Conservation (phyloP, 2,113 vertebrate species). For the Thamnophis sirtalis region DNA sequence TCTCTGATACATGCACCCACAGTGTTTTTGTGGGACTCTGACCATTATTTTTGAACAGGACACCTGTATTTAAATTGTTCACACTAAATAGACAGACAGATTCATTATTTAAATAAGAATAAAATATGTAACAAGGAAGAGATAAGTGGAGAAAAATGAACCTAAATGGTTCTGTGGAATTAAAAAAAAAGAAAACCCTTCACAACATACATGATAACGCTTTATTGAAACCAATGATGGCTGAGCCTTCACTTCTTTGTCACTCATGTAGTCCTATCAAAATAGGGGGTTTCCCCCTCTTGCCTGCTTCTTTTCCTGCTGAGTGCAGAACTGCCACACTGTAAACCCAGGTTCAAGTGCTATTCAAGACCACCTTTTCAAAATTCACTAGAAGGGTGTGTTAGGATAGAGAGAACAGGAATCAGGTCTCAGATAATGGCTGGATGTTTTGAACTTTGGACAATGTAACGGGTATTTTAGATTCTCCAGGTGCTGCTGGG, state of each 20-base stretch:
- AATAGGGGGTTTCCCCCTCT: neutral
- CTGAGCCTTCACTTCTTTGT: slow-evolving; percentile 16
- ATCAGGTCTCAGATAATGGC: slow-evolving; percentile 84
- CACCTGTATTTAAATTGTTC: neutral
- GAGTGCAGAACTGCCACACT: slow-evolving; percentile 7
- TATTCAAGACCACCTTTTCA: slow-evolving; percentile 62
- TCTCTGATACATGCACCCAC: neutral
- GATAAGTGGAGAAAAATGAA: neutral
- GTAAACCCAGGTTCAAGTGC: slow-evolving; percentile 28
- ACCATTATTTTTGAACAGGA: slow-evolving; percentile 5
- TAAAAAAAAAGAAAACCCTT: neutral
- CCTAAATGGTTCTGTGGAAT: slow-evolving; percentile 17
- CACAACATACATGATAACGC: slow-evolving; percentile 5
- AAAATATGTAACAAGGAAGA: neutral
- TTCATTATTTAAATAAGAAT: slow-evolving; percentile 1
- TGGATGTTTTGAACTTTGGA: slow-evolving; percentile 95
- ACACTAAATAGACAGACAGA: slow-evolving; percentile 14
- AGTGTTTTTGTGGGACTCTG: neutral
- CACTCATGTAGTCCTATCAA: slow-evolving; percentile 10
- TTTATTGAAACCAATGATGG: slow-evolving; percentile 32
- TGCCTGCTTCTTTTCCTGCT: neutral
- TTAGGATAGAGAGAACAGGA: slow-evolving; percentile 36
- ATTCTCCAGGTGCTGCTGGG: slow-evolving; percentile 83
- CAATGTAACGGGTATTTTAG: slow-evolving; percentile 90
- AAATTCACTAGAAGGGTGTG: slow-evolving; percentile 28